Base-by-base conservation (phyloP, 2,888 invertebrate genomes). In the Melikaiella ostensackeni region DNA sequence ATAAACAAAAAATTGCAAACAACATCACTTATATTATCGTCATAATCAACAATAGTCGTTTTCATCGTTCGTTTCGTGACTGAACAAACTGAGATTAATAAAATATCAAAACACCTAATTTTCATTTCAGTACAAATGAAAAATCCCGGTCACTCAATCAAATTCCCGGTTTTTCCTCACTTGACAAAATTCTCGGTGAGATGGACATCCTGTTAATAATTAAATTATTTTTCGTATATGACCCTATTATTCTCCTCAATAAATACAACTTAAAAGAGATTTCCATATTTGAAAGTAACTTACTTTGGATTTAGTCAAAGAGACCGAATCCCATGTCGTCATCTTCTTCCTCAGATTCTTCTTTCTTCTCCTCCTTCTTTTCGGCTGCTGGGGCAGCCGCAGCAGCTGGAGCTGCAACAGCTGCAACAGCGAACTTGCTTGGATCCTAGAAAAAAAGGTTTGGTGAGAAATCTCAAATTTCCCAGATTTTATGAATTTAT, bases 241-340 rank as follows among this genome's bases (percentile, higher is more conserved):
- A 6, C 42, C 42, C 4, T 16, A 50, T n/a, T 50, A 7, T 50
- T n/a, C 2, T 50, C 21, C 21, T 55, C 4, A 1, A 55, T 9
- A 19, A 55, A 21, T 21, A 55, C 50, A 57, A 4, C 19, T 46
- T 13, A 50, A 11, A 19, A 21, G 19, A 21, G 27, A 30, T 50
- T 62, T 1, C 27, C 46, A 24, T 46, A 75, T 74, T 73, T 61
- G 4, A 75, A 33, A 62, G 42, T 73, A 24, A 55, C 30, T 19
- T 16, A 59, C 59, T 27, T 27, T 59, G 2, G 50, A 57, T 61
- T 94, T 96, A 97, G 92, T 97, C 97, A 91, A 97, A 97, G 33
- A 97, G 95, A 92, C 98, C 98, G 92, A 99, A 98, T 92, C 99
- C 99, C 98, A 99, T 98, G 92, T 98, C 99, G 87, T 98, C 98